These are phyloP conservation scores for Murina feae DNA, from an alignment of 2,113 vertebrate species.

Conservation along the genomic window DNA sequence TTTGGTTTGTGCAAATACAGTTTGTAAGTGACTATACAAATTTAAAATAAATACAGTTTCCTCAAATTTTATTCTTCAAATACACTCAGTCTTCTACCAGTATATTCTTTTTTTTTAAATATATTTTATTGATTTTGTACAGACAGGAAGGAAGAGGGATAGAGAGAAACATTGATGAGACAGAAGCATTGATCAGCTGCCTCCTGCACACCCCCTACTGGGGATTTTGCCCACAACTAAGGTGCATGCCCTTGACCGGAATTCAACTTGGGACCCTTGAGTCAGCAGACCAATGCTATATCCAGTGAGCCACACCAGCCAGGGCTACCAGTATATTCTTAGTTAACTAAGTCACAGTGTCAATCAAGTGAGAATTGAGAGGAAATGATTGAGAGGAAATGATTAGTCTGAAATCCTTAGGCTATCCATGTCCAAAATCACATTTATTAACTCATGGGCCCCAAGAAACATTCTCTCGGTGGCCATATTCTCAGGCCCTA, in stretches of 20 bases:
- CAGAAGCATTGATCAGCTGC: too few species aligned
- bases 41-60: not conserved
- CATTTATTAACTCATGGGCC: not conserved
- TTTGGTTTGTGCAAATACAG: not conserved
- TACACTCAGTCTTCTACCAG: not conserved
- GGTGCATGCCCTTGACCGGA: too few species aligned
- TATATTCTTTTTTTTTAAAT: too few species aligned
- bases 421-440: not conserved
- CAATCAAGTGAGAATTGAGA: not conserved
- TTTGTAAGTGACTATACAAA: not conserved
- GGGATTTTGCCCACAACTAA: too few species aligned
- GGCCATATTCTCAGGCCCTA: not conserved
- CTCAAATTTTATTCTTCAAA: not conserved
- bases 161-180: too few species aligned
- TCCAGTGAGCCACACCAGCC: too few species aligned
- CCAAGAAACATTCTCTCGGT: not conserved
- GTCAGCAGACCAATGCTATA: too few species aligned
- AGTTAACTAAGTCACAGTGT: not conserved
- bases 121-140: too few species aligned
- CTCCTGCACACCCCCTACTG: too few species aligned
- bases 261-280: too few species aligned
- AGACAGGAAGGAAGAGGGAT: too few species aligned
- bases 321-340: not conserved
- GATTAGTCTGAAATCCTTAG: not conserved
- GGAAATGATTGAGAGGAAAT: not conserved